A percentile compares a stretch with the other conserved stretches of the same genome.
Conservation (phyloP, 2,888 invertebrate genomes). For the Macropis europaea region DNA sequence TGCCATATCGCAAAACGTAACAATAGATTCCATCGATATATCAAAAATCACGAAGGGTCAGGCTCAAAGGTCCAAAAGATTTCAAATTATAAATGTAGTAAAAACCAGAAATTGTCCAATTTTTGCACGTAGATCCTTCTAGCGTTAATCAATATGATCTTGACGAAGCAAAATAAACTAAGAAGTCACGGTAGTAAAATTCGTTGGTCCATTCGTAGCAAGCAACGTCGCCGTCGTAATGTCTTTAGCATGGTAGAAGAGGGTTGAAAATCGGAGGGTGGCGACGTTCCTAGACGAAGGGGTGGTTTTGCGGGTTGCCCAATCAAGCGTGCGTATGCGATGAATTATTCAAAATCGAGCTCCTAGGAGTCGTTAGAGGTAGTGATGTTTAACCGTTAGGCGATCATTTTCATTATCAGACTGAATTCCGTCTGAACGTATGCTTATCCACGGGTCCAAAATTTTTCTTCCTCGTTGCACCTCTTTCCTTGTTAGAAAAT, state of each 20-base stretch:
- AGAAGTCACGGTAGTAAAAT: neutral
- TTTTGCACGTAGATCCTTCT: too few species aligned
- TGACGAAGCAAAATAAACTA: too few species aligned
- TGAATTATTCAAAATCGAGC: conserved; percentile 76
- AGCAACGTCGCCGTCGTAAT: conserved; percentile 17
- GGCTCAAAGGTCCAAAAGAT: too few species aligned
- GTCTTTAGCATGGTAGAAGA: neutral
- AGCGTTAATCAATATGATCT: too few species aligned
- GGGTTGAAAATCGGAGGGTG: conserved; percentile 33
- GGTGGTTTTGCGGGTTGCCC: conserved; percentile 54
- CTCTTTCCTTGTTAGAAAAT: too few species aligned
- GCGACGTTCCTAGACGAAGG: conserved; percentile 31
- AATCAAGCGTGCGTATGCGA: conserved; percentile 74
- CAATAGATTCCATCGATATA: too few species aligned
- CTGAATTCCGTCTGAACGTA: conserved; percentile 31
- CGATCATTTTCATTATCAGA: conserved; percentile 72
- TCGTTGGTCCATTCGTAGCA: neutral
- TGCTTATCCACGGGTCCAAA: neutral
- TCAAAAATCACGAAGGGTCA: too few species aligned
- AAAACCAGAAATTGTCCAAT: too few species aligned
- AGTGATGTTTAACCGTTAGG: conserved; percentile 66
- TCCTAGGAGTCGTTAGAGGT: conserved; percentile 63
- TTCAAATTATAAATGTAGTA: too few species aligned
- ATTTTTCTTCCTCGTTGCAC: neutral
- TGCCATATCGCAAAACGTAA: too few species aligned